phyloP scores from a whole-genome alignment of 2,888 invertebrate genomes.

The Philereme transversata region DNA sequence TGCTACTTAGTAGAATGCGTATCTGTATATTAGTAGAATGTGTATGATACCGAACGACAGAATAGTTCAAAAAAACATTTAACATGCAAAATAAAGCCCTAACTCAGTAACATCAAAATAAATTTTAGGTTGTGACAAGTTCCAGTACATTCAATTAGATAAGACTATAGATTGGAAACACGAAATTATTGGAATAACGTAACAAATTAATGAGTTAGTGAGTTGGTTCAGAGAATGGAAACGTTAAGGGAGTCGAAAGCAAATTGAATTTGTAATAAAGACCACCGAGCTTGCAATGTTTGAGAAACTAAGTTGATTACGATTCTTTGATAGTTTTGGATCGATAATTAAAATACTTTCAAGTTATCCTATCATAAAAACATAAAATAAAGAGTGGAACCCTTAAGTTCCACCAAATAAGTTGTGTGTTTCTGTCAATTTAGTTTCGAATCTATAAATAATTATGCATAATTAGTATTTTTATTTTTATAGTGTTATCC shows the following conservation, averaged over 20 bases:
- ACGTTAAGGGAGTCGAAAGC: constrained; percentile 26
- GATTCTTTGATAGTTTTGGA: too few relatives aligned
- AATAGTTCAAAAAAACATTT: constrained; percentile 13
- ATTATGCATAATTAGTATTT: too few relatives aligned
- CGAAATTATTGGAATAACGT: constrained; percentile 23
- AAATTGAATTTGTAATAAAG: constrained; percentile 39
- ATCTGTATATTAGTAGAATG: too few relatives aligned
- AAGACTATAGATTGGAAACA: constrained; percentile 21
- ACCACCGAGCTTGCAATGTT: constrained; percentile 32
- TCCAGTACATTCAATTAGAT: constrained; percentile 16
- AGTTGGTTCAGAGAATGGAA: constrained; percentile 33
- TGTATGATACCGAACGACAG: constrained; percentile 7
- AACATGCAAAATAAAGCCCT: constrained; percentile 7
- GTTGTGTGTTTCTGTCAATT: too few relatives aligned
- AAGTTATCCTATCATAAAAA: too few relatives aligned
- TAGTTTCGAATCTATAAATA: too few relatives aligned
- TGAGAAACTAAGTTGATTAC: constrained; percentile 1
- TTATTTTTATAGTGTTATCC: too few relatives aligned
- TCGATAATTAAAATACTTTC: too few relatives aligned
- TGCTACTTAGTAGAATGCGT: too few relatives aligned
- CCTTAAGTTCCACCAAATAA: too few relatives aligned
- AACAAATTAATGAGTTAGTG: constrained; percentile 31
- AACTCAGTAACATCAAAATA: neutral
- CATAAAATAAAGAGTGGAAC: too few relatives aligned
- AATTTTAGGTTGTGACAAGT: constrained; percentile 1